A percentile compares a stretch with the other conserved stretches of the same genome.
Evolutionary conservation across 2,113 vertebrate species (phyloP).

Genomic region (Oreochromis spilurus): DNA sequence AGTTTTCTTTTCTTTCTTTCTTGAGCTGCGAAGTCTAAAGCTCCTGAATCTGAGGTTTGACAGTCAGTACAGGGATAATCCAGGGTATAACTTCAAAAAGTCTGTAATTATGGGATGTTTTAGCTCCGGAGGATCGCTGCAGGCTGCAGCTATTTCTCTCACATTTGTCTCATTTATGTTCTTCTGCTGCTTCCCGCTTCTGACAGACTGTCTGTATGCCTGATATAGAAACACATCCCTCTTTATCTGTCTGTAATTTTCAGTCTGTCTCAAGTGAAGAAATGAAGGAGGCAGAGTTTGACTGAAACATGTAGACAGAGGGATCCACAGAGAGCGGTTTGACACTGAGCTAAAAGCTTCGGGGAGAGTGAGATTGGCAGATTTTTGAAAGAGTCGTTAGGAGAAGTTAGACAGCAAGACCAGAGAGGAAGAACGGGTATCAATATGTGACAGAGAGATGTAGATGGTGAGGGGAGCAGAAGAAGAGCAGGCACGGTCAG

Average conservation of each 20-base stretch:
- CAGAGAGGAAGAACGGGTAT: background rate
- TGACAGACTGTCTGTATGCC: background rate
- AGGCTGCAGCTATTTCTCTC: background rate
- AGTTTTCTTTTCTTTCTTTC: background rate
- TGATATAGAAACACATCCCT: background rate
- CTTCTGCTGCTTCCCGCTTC: background rate
- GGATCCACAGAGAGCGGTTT: background rate
- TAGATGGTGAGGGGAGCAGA: background rate
- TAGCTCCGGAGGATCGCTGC: background rate
- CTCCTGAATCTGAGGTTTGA: background rate
- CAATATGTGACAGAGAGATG: background rate
- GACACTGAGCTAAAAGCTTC: background rate
- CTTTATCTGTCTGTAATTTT: background rate
- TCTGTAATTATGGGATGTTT: background rate
- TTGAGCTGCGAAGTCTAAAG: background rate
- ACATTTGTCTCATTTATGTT: slow-evolving; percentile 8
- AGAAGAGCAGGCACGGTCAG: background rate
- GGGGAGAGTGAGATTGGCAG: background rate
- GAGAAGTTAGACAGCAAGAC: background rate
- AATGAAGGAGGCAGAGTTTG: background rate
- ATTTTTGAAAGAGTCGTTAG: background rate
- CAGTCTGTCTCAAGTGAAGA: background rate
- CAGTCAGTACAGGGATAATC: background rate
- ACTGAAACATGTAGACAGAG: background rate
- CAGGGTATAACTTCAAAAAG: background rate